Base-by-base conservation (phyloP, 2,888 invertebrate species). In the Campoplex capitator region DNA sequence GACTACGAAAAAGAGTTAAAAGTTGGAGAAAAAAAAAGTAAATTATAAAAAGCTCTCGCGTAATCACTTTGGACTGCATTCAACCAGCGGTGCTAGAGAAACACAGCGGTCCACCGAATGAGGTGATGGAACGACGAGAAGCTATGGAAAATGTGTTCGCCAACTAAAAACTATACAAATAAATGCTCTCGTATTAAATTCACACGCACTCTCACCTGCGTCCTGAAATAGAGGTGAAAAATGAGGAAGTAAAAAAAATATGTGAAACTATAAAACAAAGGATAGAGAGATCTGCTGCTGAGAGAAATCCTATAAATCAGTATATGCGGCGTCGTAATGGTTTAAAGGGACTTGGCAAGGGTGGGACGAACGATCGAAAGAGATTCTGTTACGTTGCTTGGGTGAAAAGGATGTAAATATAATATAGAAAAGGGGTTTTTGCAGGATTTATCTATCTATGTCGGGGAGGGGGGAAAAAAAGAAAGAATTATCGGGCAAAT, bases 401-500 rank as follows among this genome's bases (percentile, higher is more conserved):
- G 56, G 13, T 45, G 56, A 70, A 76, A 56, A 70, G 9, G 35
- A 76, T 73, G 38, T 35, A 45, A 68, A 35, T 28, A 65, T 38
- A 54, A n/a, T 18, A 51, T 32, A 48, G 32, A 67, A 38, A 56
- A 56, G 45, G 68, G 23, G 45, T 16, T 23, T 75, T 68, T 68
- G 9, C 38, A n/a, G 45, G 56, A 35, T 28, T 32, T 13, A 3
- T 9, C 70, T 74, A 70, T 73, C 28, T 67, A 56, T 81, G 42
- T 8, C n/a, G 56, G 35, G 35, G 32, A 32, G 51, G 56, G 35
- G 35, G 32, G 23, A 62, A 65, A 73, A 84, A 38, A 38, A 38
- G 81, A 70, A 87, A 87, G 77, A 85, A 88, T 88, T 79, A 85
- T 87, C 81, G 83, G 48, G 83, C 35, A 65, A 74, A 58, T 80